Evolutionary conservation across 2,888 invertebrate genomes (phyloP).

Genomic region (Drosophila aldrichi): DNA sequence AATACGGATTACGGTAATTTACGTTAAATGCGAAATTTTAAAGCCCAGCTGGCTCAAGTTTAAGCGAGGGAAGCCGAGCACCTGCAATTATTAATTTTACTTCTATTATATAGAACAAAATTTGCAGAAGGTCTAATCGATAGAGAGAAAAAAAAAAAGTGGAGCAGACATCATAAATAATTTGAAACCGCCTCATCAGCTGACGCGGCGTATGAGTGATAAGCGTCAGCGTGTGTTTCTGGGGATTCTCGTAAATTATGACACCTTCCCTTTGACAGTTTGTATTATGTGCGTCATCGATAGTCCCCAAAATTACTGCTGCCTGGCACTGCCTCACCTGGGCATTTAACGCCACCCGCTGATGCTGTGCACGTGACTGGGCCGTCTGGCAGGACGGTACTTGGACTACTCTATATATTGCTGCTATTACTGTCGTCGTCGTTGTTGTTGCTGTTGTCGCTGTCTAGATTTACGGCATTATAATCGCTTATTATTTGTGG

Average conservation of each 20-base stretch:
- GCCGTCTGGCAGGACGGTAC: slow-evolving; percentile 5
- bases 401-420: slow-evolving; percentile 14
- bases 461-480: slow-evolving; percentile 52
- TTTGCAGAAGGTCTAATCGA: no score
- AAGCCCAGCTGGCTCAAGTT: no score
- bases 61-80: neutral
- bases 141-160: no score
- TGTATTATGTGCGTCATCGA: slow-evolving; percentile 25
- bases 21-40: no score
- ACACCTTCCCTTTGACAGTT: slow-evolving; percentile 18
- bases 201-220: slow-evolving; percentile 54
- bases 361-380: slow-evolving; percentile 52
- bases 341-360: slow-evolving; percentile 1
- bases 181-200: slow-evolving; percentile 40
- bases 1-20: neutral
- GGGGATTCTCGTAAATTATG: slow-evolving; percentile 48
- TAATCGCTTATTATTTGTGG: slow-evolving; percentile 70
- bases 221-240: slow-evolving; percentile 32
- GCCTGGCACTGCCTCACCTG: neutral
- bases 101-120: no score
- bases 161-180: slow-evolving; percentile 54
- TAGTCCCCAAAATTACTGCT: slow-evolving; percentile 10
- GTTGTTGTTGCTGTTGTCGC: neutral
- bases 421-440: neutral
- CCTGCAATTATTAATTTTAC: no score